Percentiles rank a stretch among this genome's conserved stretches.
Evolutionary conservation across 2,113 vertebrate species (phyloP).

Genomic region (Microtus oregoni): DNA sequence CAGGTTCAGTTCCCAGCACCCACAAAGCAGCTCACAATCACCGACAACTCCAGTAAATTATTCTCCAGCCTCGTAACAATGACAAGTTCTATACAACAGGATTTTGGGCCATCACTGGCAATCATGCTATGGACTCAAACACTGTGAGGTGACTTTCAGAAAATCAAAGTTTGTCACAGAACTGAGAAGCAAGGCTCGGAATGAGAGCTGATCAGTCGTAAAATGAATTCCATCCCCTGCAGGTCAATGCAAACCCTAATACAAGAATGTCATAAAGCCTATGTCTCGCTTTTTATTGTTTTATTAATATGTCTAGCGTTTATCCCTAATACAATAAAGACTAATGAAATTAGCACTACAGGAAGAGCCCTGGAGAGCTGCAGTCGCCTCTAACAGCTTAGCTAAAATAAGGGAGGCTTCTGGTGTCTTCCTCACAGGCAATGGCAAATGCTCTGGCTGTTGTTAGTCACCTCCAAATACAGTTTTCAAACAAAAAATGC

Average conservation of each 20-base stretch:
- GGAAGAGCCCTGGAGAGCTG: neutral
- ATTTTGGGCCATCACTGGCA: neutral
- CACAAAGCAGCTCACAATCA: neutral
- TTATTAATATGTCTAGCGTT: neutral
- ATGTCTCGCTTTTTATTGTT: neutral
- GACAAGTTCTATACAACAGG: neutral
- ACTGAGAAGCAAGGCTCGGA: neutral
- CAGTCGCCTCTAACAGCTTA: neutral
- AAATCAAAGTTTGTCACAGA: neutral
- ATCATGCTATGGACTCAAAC: neutral
- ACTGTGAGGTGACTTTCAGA: neutral
- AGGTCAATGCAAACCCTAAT: neutral
- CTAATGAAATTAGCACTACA: neutral
- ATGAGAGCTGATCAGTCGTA: neutral
- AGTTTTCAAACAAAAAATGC: neutral
- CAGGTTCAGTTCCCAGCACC: neutral
- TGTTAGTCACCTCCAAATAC: neutral
- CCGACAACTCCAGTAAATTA: neutral
- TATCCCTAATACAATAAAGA: conserved; percentile 15
- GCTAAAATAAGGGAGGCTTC: neutral
- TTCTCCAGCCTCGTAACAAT: neutral
- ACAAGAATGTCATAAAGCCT: neutral
- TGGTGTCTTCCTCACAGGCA: neutral
- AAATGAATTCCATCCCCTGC: neutral
- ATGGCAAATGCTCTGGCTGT: conserved; percentile 35